phyloP scores from a whole-genome alignment of 1,140 invertebrate species.

The Euura saliciscinereae region DNA sequence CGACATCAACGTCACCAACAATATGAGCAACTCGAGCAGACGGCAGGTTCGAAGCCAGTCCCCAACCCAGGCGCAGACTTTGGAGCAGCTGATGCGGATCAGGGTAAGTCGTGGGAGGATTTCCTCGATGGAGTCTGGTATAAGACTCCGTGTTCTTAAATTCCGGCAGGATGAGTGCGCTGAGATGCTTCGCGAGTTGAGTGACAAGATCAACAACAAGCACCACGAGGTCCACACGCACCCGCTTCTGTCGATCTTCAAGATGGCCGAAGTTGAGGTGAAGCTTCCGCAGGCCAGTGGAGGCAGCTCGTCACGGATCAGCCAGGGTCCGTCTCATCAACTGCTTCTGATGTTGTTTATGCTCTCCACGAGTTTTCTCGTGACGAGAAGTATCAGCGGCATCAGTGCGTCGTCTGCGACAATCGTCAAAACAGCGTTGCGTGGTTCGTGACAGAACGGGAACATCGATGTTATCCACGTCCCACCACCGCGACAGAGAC shows the following conservation, averaged over 20 bases:
- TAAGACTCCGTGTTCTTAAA: neutral
- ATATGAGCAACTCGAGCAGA: slow-evolving; percentile 45
- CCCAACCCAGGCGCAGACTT: slow-evolving; percentile 49
- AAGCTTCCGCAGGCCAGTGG: slow-evolving; percentile 51
- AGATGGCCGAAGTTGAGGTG: slow-evolving; percentile 89
- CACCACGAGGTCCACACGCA: slow-evolving; percentile 85
- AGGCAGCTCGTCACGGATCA: slow-evolving; percentile 26
- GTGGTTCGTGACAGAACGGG: slow-evolving; percentile 1
- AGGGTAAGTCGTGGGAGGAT: slow-evolving; percentile 47
- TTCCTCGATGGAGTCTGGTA: slow-evolving; percentile 12
- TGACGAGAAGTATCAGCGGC: neutral
- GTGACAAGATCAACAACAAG: slow-evolving; percentile 82
- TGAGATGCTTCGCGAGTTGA: slow-evolving; percentile 77
- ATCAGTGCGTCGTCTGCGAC: neutral
- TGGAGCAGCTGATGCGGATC: slow-evolving; percentile 57
- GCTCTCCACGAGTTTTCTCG: neutral
- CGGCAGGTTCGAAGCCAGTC: slow-evolving; percentile 24
- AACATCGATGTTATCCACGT: neutral
- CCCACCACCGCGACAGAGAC: neutral
- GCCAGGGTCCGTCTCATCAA: slow-evolving; percentile 8
- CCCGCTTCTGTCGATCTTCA: slow-evolving; percentile 85
- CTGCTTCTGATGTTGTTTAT: neutral
- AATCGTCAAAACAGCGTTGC: neutral
- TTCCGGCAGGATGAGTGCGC: slow-evolving; percentile 78
- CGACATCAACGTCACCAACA: slow-evolving; percentile 60